phyloP scores from a whole-genome alignment of 2,888 invertebrate genomes.

The Glaucopsyche alexis region DNA sequence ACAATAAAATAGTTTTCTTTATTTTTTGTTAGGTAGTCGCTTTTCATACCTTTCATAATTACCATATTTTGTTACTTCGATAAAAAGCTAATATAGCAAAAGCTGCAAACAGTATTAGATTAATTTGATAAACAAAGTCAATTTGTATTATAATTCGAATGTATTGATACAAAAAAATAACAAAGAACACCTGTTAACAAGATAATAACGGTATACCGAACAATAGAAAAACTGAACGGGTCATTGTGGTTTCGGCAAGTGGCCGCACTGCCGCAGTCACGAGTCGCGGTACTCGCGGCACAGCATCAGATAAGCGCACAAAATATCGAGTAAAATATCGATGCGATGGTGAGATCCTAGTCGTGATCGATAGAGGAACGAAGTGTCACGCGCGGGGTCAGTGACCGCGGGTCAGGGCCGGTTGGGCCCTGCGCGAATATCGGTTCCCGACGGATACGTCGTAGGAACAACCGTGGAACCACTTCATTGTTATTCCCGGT shows the following conservation, averaged over 20 bases:
- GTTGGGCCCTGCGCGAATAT: conserved; percentile 64
- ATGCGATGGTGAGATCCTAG: conserved; percentile 63
- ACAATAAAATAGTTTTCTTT: too few relatives aligned
- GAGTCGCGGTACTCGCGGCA: conserved; percentile 41
- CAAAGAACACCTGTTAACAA: conserved; percentile 61
- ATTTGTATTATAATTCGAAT: conserved; percentile 39
- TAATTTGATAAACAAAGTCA: conserved; percentile 28
- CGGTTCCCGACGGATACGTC: conserved; percentile 63
- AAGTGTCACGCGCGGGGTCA: conserved; percentile 77
- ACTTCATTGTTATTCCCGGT: conserved; percentile 68
- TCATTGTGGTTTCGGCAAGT: conserved; percentile 64
- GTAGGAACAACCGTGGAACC: conserved; percentile 64
- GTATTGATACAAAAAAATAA: conserved; percentile 33
- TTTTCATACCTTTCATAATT: not conserved
- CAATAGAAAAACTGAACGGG: conserved; percentile 64
- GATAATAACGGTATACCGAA: conserved; percentile 62
- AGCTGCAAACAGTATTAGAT: conserved; percentile 11
- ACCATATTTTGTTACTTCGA: not conserved
- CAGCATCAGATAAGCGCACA: conserved; percentile 67
- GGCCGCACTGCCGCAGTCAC: conserved; percentile 61
- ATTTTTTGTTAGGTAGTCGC: not conserved
- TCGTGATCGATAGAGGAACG: conserved; percentile 79
- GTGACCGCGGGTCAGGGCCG: conserved; percentile 76
- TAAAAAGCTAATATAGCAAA: not conserved
- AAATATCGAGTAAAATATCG: conserved; percentile 64